Conservation (phyloP, 2,113 vertebrate genomes). For the Chloebia gouldiae region DNA sequence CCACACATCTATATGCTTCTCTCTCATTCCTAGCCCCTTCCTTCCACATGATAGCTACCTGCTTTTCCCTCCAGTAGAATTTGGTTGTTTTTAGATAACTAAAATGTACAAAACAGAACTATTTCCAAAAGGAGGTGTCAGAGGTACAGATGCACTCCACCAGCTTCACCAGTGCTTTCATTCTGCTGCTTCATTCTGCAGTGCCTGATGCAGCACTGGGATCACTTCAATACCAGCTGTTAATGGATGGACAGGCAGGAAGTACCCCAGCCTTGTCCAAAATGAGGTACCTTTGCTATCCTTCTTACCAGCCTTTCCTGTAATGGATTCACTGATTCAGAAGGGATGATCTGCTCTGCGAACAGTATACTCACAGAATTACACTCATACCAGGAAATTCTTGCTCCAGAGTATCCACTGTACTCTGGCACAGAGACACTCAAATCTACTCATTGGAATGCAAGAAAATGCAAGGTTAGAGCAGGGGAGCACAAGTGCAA, state of each 20-base stretch:
- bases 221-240: background rate
- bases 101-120: background rate
- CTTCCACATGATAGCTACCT: background rate
- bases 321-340: background rate
- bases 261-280: background rate
- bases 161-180: background rate
- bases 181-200: background rate
- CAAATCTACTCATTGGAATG: fast-evolving
- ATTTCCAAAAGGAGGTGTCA: background rate
- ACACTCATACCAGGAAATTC: background rate
- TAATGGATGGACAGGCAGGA: background rate
- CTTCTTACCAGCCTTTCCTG: background rate
- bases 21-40: background rate
- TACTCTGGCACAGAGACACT: background rate
- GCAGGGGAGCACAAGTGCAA: background rate
- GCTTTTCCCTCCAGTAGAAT: background rate
- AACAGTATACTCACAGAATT: background rate
- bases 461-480: background rate
- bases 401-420: background rate
- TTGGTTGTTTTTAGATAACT: background rate
- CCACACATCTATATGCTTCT: background rate
- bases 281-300: background rate
- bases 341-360: background rate
- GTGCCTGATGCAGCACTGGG: background rate
- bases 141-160: background rate